Percentiles rank a stretch among this genome's conserved stretches.
Evolutionary conservation across 2,113 vertebrate species (phyloP).

Genomic region (Daboia siamensis): DNA sequence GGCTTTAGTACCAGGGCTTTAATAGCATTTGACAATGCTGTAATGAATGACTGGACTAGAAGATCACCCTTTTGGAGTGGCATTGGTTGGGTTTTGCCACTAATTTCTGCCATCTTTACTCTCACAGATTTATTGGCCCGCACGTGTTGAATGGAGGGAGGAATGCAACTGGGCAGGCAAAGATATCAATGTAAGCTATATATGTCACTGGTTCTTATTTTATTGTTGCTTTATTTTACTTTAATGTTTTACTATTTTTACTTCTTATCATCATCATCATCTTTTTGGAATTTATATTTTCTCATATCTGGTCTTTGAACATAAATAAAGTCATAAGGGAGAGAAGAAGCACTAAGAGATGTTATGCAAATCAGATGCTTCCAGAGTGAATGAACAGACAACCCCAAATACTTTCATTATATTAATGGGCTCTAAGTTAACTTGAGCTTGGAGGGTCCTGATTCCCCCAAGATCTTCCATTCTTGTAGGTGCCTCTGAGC

Average conservation of each 20-base stretch:
- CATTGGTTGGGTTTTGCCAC: background rate
- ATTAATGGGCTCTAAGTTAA: background rate
- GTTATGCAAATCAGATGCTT: background rate
- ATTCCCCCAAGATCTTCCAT: background rate
- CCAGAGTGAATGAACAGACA: background rate
- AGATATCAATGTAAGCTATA: constrained; percentile 83
- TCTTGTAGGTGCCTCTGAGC: background rate
- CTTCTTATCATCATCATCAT: background rate
- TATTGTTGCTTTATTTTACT: background rate
- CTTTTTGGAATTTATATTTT: background rate
- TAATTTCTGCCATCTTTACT: background rate
- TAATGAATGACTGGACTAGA: background rate
- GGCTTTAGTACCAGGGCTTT: background rate
- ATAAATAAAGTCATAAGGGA: background rate
- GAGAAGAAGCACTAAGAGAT: background rate
- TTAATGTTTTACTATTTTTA: background rate
- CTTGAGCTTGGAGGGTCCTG: background rate
- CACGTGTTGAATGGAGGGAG: constrained; percentile 94
- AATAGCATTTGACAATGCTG: background rate
- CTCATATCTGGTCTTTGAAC: background rate
- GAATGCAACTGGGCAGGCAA: constrained; percentile 99
- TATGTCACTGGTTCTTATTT: background rate
- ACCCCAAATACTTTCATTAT: background rate
- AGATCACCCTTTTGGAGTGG: background rate
- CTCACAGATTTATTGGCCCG: constrained; percentile 90